phyloP scores from a whole-genome alignment of 2,888 invertebrate genomes.

The Coelinius sp. region DNA sequence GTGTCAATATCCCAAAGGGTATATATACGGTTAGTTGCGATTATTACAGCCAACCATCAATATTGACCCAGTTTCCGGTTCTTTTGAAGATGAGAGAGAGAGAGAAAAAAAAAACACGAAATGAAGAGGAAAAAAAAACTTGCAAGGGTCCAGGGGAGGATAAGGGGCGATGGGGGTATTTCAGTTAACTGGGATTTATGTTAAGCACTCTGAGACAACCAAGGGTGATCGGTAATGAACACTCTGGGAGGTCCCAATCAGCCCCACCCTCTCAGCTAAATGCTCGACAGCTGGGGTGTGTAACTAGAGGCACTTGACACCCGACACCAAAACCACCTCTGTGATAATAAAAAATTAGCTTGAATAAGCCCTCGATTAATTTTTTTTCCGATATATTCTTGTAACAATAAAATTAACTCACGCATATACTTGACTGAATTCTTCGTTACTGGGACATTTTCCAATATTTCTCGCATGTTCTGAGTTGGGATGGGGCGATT shows the following conservation, averaged over 20 bases:
- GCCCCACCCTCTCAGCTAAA: neutral
- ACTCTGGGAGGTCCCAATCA: constrained; percentile 1
- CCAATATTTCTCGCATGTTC: too few relatives aligned
- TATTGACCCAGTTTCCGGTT: neutral
- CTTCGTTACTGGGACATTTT: neutral
- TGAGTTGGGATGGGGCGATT: too few relatives aligned
- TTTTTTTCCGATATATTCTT: neutral
- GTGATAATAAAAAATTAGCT: neutral
- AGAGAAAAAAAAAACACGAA: neutral
- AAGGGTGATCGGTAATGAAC: constrained; percentile 6
- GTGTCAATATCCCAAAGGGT: neutral
- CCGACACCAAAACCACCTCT: neutral
- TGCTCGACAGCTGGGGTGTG: constrained; percentile 6
- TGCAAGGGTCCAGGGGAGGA: neutral
- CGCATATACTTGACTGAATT: neutral
- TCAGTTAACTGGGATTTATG: constrained; percentile 1
- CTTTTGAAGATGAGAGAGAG: neutral
- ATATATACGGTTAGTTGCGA: neutral
- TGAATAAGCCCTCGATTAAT: neutral
- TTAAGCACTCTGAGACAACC: neutral
- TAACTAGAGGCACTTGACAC: neutral
- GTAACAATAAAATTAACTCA: neutral
- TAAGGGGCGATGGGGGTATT: neutral
- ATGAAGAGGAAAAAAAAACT: neutral
- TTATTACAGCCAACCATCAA: neutral